Evolutionary conservation across 2,888 invertebrate genomes (phyloP).

Genomic region (Branchellion lobata): DNA sequence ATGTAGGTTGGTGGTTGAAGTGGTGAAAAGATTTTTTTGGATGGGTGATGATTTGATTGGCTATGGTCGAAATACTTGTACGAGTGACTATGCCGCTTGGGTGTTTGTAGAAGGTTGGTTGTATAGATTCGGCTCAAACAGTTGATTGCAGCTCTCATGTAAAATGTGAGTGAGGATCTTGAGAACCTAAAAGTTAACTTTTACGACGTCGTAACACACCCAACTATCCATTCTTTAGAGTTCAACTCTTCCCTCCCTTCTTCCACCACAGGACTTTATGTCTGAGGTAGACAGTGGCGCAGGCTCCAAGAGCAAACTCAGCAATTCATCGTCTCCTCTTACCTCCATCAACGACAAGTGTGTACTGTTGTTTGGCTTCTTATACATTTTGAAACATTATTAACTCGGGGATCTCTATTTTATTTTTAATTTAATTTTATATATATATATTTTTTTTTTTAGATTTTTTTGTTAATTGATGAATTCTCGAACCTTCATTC

Average conservation of each 20-base stretch:
- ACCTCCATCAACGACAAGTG: conserved; percentile 10
- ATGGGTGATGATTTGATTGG: no score
- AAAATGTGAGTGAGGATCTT: no score
- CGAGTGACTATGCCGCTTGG: no score
- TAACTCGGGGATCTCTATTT: neutral
- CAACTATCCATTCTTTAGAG: no score
- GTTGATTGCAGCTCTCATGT: no score
- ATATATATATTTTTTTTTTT: neutral
- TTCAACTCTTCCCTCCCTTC: no score
- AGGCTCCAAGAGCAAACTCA: neutral
- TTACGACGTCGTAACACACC: no score
- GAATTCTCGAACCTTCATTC: neutral
- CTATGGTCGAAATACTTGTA: no score
- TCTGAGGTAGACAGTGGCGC: neutral
- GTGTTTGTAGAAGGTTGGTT: no score
- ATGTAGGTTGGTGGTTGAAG: neutral
- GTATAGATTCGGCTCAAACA: no score
- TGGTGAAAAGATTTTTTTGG: no score
- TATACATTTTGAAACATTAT: neutral
- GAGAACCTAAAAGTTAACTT: no score
- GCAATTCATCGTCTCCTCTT: neutral
- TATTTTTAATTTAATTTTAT: neutral
- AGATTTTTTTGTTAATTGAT: neutral
- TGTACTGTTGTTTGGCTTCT: neutral
- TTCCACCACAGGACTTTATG: conserved; percentile 8